phyloP scores from a whole-genome alignment of 2,113 vertebrate genomes.

The Diphyllodes magnificus region DNA sequence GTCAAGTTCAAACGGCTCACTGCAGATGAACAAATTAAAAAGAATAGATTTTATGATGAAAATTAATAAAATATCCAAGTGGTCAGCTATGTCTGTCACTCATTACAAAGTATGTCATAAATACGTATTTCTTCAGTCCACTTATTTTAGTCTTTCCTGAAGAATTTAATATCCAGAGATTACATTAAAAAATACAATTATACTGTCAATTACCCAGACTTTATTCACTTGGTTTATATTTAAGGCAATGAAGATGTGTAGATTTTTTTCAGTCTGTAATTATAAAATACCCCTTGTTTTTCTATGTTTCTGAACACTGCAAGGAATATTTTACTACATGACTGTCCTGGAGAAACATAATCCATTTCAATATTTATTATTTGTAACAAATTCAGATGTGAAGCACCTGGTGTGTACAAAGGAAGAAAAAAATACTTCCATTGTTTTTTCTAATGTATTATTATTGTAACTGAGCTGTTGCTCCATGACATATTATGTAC shows the following conservation, averaged over 20 bases:
- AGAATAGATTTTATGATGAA: conserved; percentile 76
- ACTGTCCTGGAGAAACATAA: not conserved
- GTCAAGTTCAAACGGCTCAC: conserved; percentile 4
- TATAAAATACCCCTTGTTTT: not conserved
- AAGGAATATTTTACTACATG: not conserved
- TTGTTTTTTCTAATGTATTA: conserved; percentile 28
- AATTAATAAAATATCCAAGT: not conserved
- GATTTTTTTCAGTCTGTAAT: not conserved
- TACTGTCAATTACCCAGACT: not conserved
- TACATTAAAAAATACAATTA: not conserved
- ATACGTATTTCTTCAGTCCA: not conserved
- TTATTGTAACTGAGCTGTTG: conserved; percentile 1
- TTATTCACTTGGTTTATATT: conserved; percentile 26
- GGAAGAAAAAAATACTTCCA: conserved; percentile 36
- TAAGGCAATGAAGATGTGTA: conserved; percentile 70
- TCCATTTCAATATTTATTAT: conserved; percentile 22
- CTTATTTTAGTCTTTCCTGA: not conserved
- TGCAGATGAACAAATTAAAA: conserved; percentile 58
- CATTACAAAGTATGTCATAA: not conserved
- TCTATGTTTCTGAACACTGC: not conserved
- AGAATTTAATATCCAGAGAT: conserved; percentile 1
- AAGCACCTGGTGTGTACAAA: conserved; percentile 79
- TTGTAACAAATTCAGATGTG: conserved; percentile 39
- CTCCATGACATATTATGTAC: conserved; percentile 1
- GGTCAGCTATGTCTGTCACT: not conserved